Evolutionary conservation across 1,140 invertebrate species (phyloP), one percentile per base, ranked within the genome.

Genomic region (Halictus rubicundus): DNA sequence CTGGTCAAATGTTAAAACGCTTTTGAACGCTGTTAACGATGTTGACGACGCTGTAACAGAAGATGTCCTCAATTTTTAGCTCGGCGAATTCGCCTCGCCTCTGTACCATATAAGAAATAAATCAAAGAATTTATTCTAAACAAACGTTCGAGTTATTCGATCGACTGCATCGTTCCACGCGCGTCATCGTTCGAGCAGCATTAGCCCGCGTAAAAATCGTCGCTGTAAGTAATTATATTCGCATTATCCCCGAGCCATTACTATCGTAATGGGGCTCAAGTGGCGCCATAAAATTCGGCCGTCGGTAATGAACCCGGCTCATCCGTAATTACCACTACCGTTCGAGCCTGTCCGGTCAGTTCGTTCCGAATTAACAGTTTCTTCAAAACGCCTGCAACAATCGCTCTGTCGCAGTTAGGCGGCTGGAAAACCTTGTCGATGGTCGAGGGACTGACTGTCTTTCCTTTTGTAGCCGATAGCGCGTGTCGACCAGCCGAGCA

Each of bases 161-260:
- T 32, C 32, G 32, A 32, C 32, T 5, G 32, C 32, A 4, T 32
- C 32, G 32, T 32, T 32, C 27, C 27, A 32, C 27, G 27, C 27
- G 27, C 27, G 6, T 59, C 6, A 16, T 1, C 14, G 23, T 21
- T 9, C 8, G 25, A 54, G 23, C 23, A 9, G 7, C 39, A n/a
- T n/a, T 37, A 49, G 16, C 21, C 10, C 6, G 23, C 37, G 16
- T 70, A 46, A 77, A 66, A 70, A 32, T 21, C n/a, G 14, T 23
- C 39, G 39, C 52, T 25, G 4, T 5, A 5, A 10, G 16, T 59
- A 66, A 49, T 77, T 77, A 77, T 25, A 37, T 60, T 5, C 39
- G 3, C 57, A 77, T 77, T 77, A 77, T 21, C 37, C 57, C 8
- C 1, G 27, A 46, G 14, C 8, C 39, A 60, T 76, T 69, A 32